Base-by-base conservation (phyloP, 2,797 vertebrate genomes). In the Dipus sagitta region DNA sequence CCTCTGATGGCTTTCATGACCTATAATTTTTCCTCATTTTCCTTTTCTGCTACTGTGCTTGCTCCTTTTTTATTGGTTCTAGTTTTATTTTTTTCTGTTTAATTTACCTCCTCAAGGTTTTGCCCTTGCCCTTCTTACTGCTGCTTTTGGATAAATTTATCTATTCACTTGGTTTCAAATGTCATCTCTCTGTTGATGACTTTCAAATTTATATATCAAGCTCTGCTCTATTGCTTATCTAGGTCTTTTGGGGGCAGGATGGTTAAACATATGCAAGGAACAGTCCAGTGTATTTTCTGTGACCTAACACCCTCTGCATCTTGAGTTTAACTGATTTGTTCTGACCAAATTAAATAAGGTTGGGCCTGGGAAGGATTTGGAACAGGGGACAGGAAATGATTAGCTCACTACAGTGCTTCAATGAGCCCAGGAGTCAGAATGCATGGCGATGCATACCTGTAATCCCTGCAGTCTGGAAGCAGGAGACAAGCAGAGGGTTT, bases 121-220 rank as follows among this genome's bases (percentile, higher is more conserved):
- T 93, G 20, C 24, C 26, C 38, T 90, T 88, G 2, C 26, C 32
- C 13, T 86, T 58, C 13, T 60, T 74, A 34, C 9, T 26, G 86
- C 62, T 82, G 47, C 0, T 32, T 94, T 93, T 78, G 86, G n/a
- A 38, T 38, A 92, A 26, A 58, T 62, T 34, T 47, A 54, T 95
- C 10, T 96, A 60, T 54, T 94, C 2, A 71, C 2, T 86, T 72
- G 47, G 47, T 82, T 95, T 95, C 47, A 62, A 52, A 23, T 88
- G 62, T 32, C 47, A 21, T 88, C 68, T 86, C 52, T 88, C 18
- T 88, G 11, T 65, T 38, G 52, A 67, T 88, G 20, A 83, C 64
- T 86, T 94, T 14, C 30, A 87, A 47, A 65, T 95, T 38, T 92
- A 64, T 62, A 54, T 86, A 28, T 70, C 54, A 77, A 88, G 5